Percentiles rank a stretch among this genome's conserved stretches.
Evolutionary conservation across 2,113 vertebrate species (phyloP).

Genomic region (Xiphophorus couchianus): DNA sequence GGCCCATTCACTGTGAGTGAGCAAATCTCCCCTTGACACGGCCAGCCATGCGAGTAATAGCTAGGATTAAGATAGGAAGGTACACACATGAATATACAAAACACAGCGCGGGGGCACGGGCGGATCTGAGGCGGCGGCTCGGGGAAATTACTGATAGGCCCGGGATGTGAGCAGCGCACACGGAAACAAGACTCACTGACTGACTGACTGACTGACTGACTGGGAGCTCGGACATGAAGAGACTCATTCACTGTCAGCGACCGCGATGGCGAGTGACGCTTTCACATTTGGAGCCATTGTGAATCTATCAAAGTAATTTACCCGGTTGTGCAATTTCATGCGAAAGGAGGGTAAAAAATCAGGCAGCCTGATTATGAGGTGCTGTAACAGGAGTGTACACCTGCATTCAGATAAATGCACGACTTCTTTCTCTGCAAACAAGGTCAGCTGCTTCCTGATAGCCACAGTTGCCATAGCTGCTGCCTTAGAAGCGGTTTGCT

Average conservation of each 20-base stretch:
- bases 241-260: slow-evolving; percentile 43
- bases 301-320: slow-evolving; percentile 49
- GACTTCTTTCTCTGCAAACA: slow-evolving; percentile 37
- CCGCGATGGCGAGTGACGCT: slow-evolving; percentile 44
- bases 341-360: slow-evolving; percentile 6
- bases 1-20: slow-evolving; percentile 75
- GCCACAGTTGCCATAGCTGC: slow-evolving; percentile 69
- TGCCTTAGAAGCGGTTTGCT: slow-evolving; percentile 23
- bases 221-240: slow-evolving; percentile 56
- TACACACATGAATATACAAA: slow-evolving; percentile 80
- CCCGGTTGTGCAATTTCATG: slow-evolving; percentile 8
- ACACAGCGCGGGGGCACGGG: slow-evolving; percentile 35
- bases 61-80: slow-evolving; percentile 79
- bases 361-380: slow-evolving; percentile 1
- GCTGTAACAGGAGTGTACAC: background rate
- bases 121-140: slow-evolving; percentile 41
- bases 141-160: slow-evolving; percentile 55
- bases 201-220: slow-evolving; percentile 15
- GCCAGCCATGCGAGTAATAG: slow-evolving; percentile 78
- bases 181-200: slow-evolving; percentile 45
- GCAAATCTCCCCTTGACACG: slow-evolving; percentile 76
- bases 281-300: slow-evolving; percentile 35
- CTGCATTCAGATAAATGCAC: slow-evolving; percentile 39
- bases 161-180: slow-evolving; percentile 41
- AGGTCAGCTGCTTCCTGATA: slow-evolving; percentile 57